Conservation (phyloP, 2,888 invertebrate genomes). For the Artemia sinica region DNA sequence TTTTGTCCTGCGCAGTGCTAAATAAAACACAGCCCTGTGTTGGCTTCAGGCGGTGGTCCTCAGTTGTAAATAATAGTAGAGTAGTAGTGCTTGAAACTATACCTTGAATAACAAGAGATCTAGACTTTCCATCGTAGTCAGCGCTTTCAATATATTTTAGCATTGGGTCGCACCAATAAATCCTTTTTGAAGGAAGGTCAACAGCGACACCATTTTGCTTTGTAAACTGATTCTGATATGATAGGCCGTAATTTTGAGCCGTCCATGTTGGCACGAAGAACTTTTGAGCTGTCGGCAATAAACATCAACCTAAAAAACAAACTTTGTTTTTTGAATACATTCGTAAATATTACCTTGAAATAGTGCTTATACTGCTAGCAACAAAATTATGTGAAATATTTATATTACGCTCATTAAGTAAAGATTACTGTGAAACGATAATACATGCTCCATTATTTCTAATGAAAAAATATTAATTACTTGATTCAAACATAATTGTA, state of each 20-base stretch:
- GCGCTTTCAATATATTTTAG: constrained; percentile 90
- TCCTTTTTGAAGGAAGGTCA: constrained; percentile 69
- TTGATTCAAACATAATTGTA: too few relatives aligned
- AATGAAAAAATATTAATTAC: too few relatives aligned
- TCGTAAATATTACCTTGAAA: neutral
- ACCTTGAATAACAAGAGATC: constrained; percentile 57
- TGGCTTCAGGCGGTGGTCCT: too few relatives aligned
- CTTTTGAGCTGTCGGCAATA: constrained; percentile 37
- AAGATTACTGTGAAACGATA: neutral
- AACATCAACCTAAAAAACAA: constrained; percentile 35
- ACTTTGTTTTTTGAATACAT: neutral
- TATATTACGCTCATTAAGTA: too few relatives aligned
- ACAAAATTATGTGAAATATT: neutral
- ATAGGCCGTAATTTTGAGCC: constrained; percentile 66
- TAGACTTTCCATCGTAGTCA: constrained; percentile 69
- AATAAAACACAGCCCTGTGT: too few relatives aligned
- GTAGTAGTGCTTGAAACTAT: too few relatives aligned
- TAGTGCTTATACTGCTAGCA: neutral
- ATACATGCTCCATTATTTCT: neutral
- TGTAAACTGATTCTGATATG: constrained; percentile 78
- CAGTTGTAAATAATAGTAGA: too few relatives aligned
- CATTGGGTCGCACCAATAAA: constrained; percentile 91
- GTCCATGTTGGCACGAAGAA: constrained; percentile 78
- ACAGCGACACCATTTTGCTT: constrained; percentile 79
- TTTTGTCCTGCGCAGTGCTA: too few relatives aligned